Percentiles rank a stretch among this genome's conserved stretches.
These are phyloP conservation scores for Cladorhizidae sp. DNA, from an alignment of 37 sponge, comb jelly and placozoan genomes.

Conservation along the genomic window DNA sequence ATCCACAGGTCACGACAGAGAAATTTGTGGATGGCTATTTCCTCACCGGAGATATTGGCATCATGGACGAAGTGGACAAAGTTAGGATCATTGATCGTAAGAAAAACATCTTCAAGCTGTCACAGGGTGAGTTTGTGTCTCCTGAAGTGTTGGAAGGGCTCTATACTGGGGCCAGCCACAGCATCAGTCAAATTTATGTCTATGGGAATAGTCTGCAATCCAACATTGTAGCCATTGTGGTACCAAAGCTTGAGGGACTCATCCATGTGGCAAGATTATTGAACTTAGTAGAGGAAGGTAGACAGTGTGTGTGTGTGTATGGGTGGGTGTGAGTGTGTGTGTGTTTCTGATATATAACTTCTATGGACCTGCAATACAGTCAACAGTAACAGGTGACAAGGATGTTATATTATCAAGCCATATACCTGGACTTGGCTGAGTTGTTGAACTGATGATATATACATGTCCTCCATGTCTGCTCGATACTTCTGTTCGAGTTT, in stretches of 20 bases:
- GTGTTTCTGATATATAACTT: background rate
- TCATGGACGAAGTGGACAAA: constrained; percentile 14
- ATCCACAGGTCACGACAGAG: constrained; percentile 52
- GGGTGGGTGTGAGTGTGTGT: no score
- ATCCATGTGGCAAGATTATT: background rate
- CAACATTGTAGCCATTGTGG: constrained; percentile 57
- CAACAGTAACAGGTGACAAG: background rate
- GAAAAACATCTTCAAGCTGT: constrained; percentile 73
- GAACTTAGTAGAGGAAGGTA: background rate
- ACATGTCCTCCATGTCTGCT: constrained; percentile 25
- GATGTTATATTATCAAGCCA: background rate
- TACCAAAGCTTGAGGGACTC: constrained; percentile 23
- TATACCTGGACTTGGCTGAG: background rate
- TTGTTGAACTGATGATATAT: background rate
- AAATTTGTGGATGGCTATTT: constrained; percentile 74
- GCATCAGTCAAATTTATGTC: constrained; percentile 55
- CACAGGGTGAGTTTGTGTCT: constrained; percentile 77
- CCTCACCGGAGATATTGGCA: constrained; percentile 68
- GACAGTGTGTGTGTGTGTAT: background rate
- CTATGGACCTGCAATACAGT: constrained; percentile 10
- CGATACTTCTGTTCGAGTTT: constrained; percentile 49
- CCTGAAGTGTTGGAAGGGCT: constrained; percentile 53
- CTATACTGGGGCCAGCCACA: constrained; percentile 24
- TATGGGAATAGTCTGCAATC: constrained; percentile 38
- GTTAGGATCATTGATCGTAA: constrained; percentile 35